A percentile compares a stretch with the other conserved stretches of the same genome.
Conservation (phyloP, 2,797 vertebrate species). For the Schizopygopsis pylzovi region DNA sequence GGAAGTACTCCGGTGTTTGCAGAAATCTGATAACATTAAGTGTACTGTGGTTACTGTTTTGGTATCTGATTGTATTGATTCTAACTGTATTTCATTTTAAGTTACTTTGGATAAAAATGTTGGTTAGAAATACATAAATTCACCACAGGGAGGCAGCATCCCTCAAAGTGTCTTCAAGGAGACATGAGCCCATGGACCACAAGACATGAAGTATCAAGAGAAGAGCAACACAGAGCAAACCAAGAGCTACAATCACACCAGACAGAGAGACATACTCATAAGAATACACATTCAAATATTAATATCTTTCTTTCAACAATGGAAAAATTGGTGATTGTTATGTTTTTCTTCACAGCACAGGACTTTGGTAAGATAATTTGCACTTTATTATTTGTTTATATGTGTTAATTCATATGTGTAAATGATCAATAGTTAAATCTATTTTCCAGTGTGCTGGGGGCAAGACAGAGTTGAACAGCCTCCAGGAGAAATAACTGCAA, state of each 20-base stretch:
- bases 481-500: not conserved
- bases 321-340: not conserved
- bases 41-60: too few species aligned
- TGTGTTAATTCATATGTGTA: not conserved
- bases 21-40: not conserved
- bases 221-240: not conserved
- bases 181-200: not conserved
- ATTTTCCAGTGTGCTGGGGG: conserved; percentile 11
- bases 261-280: not conserved
- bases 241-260: not conserved
- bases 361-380: conserved; percentile 1
- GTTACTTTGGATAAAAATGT: too few species aligned
- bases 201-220: not conserved
- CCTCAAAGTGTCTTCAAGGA: not conserved
- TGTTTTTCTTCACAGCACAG: not conserved
- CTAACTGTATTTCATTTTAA: too few species aligned
- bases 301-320: not conserved
- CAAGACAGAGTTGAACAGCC: conserved; percentile 7
- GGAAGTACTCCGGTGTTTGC: not conserved
- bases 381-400: not conserved
- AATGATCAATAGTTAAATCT: not conserved
- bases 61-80: too few species aligned
- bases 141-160: not conserved
- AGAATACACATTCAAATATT: not conserved
- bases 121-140: not conserved